phyloP scores from a whole-genome alignment of 2,113 vertebrate genomes.

The Hucho hucho region DNA sequence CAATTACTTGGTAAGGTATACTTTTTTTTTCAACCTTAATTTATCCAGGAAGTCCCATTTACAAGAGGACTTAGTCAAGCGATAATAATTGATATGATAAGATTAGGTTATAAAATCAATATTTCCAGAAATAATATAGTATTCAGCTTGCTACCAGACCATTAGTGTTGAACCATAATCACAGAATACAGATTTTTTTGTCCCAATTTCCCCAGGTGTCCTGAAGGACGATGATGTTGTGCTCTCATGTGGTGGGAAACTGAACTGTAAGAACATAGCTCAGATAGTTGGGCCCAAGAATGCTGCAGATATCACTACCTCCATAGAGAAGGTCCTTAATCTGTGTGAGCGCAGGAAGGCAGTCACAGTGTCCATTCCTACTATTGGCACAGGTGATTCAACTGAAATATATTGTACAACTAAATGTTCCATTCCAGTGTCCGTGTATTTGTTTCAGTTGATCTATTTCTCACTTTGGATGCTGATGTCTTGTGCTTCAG shows the following conservation, averaged over 20 bases:
- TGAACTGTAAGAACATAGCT: conserved; percentile 57
- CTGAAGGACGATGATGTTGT: conserved; percentile 47
- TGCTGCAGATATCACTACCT: conserved; percentile 37
- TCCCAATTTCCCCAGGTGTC: conserved; percentile 31
- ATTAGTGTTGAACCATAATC: not conserved
- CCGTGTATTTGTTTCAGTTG: not conserved
- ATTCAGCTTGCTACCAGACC: not conserved
- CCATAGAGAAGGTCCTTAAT: conserved; percentile 46
- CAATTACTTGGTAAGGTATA: conserved; percentile 35
- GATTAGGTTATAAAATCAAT: not conserved
- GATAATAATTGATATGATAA: not conserved
- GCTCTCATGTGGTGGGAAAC: conserved; percentile 49
- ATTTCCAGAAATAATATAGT: not conserved
- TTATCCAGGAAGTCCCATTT: no score
- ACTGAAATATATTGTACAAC: not conserved
- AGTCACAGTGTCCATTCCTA: conserved; percentile 51
- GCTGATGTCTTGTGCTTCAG: conserved; percentile 24
- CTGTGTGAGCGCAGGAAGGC: conserved; percentile 45
- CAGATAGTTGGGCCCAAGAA: conserved; percentile 56
- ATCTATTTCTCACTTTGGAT: no score
- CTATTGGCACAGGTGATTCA: conserved; percentile 58
- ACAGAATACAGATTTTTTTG: no score
- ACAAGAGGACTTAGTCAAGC: not conserved
- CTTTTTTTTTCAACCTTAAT: not conserved
- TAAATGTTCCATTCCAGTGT: not conserved